Evolutionary conservation across 2,888 invertebrate genomes (phyloP), one percentile per base, ranked within the genome.

Genomic region (Prosapia bicincta): DNA sequence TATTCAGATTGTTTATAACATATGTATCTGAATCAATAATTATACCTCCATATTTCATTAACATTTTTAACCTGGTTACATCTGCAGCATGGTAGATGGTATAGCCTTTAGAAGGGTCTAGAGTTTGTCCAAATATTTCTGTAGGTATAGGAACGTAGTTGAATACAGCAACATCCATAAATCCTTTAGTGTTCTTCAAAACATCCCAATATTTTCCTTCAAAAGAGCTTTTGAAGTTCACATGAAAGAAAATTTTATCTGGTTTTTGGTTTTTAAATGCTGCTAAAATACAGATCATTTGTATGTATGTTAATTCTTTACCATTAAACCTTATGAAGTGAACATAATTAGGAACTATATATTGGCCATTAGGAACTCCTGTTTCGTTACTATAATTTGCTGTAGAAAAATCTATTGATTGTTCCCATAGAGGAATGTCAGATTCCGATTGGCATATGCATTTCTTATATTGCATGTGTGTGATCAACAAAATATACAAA

Each of bases 211-310:
- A 81, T 66, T 78, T 77, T 13, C 81, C 81, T 0, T n/a, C 69
- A 30, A 79, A 78, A 13, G 68, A 68, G 26, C 69, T 71, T 5
- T 67, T 24, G 15, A 81, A 78, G 75, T 83, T 80, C 26, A 81
- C 82, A 75, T 83, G 83, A 30, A 83, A 80, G 13, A 81, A 74
- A 20, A 83, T 79, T 66, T 79, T 78, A 20, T 82, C 82, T 1
- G 83, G 83, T 30, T 77, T 79, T 67, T 83, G 83, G 72, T 83
- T 79, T 74, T 76, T 74, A 70, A 80, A 78, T 9, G 81, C 81
- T 9, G 81, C 79, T 43, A 80, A 76, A 13, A 81, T 76, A 70
- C 79, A 80, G 43, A 80, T 75, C 80, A 74, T 28, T 74, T 75
- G 71, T 10, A 76, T 30, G 23, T 71, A 71, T 13, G n/a, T 54